phyloP scores from a whole-genome alignment of 2,888 invertebrate genomes.

The Podabrus alpinus region DNA sequence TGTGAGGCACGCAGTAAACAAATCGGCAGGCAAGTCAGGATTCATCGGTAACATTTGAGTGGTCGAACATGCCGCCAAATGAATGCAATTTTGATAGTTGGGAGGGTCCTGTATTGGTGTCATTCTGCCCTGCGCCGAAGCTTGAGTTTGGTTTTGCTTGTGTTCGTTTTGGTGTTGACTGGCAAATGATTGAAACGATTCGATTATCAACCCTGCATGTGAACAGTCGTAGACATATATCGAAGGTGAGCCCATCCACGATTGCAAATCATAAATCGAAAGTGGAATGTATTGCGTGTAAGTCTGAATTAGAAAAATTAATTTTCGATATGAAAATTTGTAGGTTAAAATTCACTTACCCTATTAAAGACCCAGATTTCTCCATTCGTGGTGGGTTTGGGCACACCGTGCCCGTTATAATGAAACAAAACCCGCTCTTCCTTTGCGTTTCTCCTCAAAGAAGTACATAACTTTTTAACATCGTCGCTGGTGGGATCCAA shows the following conservation, averaged over 20 bases:
- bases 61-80: slow-evolving; percentile 93
- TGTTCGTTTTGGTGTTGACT: slow-evolving; percentile 87
- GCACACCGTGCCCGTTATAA: slow-evolving; percentile 99
- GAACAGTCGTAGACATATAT: slow-evolving; percentile 99
- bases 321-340: neutral
- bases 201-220: slow-evolving; percentile 95
- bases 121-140: slow-evolving; percentile 12
- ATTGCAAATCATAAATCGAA: slow-evolving; percentile 96
- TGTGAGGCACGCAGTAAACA: slow-evolving; percentile 97
- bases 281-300: slow-evolving; percentile 99
- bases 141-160: slow-evolving; percentile 18
- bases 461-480: slow-evolving; percentile 94
- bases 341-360: slow-evolving; percentile 57
- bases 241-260: slow-evolving; percentile 99
- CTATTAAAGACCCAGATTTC: slow-evolving; percentile 99
- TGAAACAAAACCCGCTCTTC: slow-evolving; percentile 98
- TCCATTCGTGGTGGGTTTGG: slow-evolving; percentile 95
- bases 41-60: slow-evolving; percentile 95
- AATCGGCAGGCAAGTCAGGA: slow-evolving; percentile 94
- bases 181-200: slow-evolving; percentile 87
- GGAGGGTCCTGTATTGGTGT: slow-evolving; percentile 52
- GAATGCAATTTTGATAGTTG: slow-evolving; percentile 89
- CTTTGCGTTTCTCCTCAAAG: slow-evolving; percentile 93
- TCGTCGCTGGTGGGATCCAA: slow-evolving; percentile 98
- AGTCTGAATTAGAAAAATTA: slow-evolving; percentile 61